Base-by-base conservation (phyloP, 1,140 invertebrate species). In the Euborellia annulipes region DNA sequence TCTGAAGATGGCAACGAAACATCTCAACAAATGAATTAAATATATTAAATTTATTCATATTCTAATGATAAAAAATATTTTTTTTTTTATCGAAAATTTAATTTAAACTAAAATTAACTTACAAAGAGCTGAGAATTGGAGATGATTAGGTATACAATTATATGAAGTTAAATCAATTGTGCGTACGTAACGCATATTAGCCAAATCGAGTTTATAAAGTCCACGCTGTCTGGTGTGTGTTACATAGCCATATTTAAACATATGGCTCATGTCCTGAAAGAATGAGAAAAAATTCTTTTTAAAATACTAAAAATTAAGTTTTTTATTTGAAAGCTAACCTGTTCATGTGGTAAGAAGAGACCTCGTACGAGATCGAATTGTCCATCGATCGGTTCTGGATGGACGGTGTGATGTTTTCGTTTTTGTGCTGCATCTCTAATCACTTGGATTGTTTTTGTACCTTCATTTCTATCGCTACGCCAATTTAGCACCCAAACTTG, bases 401-500 rank as follows among this genome's bases (percentile, higher is more conserved):
- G 82, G 1, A 85, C 79, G 0, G 79, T 77, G 55, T 80, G 77
- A 56, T 85, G 82, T 58, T 82, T 81, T 48, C 74, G 69, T 58
- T 81, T 80, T 57, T 84, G 75, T 13, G 75, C 74, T 34, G 79
- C 81, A 58, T 84, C 79, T 19, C 81, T 62, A 49, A 87, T 83
- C 8, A 86, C 78, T 57, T 79, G 75, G 42, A 86, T 70, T 1
- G 82, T 85, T 62, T 84, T 84, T 32, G 75, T 69, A 6, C 77
- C 76, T 41, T 69, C 62, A 52, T 73, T 66, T 21, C 62, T 55
- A 20, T 69, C 63, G 13, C 66, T 66, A 18, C 76, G 68, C 78
- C 80, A 84, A 57, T 82, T 84, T 21, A 84, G 58, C 3, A 85
- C 69, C 83, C 83, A 86, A 2, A 86, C 75, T 62, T 86, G 81